Base-by-base conservation (phyloP, 2,888 invertebrate genomes). In the Cephus nigrinus region DNA sequence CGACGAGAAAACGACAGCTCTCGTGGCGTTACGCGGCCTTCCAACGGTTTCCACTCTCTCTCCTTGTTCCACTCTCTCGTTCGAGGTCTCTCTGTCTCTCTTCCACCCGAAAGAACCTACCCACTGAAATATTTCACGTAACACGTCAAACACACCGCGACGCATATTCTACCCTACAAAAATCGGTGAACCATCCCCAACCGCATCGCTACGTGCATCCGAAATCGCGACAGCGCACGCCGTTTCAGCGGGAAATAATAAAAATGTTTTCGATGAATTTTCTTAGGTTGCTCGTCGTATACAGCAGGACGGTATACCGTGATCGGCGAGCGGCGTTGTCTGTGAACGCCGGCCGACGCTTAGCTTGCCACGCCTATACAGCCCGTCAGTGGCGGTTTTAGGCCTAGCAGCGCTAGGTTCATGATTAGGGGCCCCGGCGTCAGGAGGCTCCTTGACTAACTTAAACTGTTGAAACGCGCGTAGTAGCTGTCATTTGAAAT, bases 191-290 rank as follows among this genome's bases (percentile, higher is more conserved):
- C 23, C 55, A 55, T 55, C 9, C 55, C 55, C 55, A 55, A 55
- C 23, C 55, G 74, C 33, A 23, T 74, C 35, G 74, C 35, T 33
- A 74, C 74, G 74, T 32, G 72, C 12, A 76, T 75, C 69, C 40
- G 32, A 31, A 74, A 32, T 36, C n/a, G 23, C 30, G 34, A n/a
- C 35, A 68, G 33, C 35, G 71, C 15, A 5, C 33, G 72, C 11
- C 68, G 75, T 71, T 78, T 75, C 32, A 74, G 69, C n/a, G 23
- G 75, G 72, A 75, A 78, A 78, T 78, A 82, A 84, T 84, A 83
- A 89, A 89, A 89, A 88, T 88, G 85, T 89, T 88, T 85, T 76
- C 84, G 86, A 85, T 89, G 89, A 89, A 89, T 89, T 88, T 88
- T 89, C 90, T 90, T 90, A 83, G 82, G 87, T 82, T 83, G 84